phyloP scores from a whole-genome alignment of 2,113 vertebrate species.

The Xyliphius kryptos region DNA sequence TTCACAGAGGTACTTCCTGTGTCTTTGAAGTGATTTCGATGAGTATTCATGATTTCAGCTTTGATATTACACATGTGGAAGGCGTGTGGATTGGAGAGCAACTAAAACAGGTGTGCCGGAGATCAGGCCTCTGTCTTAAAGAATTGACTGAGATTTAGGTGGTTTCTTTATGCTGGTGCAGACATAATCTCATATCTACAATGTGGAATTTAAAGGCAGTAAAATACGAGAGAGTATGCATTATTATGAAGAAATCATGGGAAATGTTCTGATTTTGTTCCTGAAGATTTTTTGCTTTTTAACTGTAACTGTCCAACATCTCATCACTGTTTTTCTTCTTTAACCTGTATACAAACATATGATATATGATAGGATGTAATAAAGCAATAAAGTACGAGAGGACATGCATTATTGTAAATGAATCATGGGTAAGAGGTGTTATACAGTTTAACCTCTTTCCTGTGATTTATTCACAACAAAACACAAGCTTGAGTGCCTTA shows the following conservation, averaged over 20 bases:
- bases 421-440: too few species aligned
- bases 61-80: not conserved
- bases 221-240: too few species aligned
- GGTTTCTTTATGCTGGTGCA: too few species aligned
- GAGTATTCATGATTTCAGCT: not conserved
- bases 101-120: not conserved
- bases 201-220: too few species aligned
- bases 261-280: conserved; percentile 61
- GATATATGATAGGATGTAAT: too few species aligned
- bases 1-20: not conserved
- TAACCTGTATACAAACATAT: conserved; percentile 58
- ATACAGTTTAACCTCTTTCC: too few species aligned
- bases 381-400: too few species aligned
- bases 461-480: too few species aligned
- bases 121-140: not conserved
- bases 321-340: conserved; percentile 77
- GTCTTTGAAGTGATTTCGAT: not conserved
- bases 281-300: conserved; percentile 62
- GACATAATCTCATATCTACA: too few species aligned
- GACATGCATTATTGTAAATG: too few species aligned
- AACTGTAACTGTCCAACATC: conserved; percentile 71
- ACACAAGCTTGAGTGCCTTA: too few species aligned
- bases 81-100: not conserved
- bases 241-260: too few species aligned
- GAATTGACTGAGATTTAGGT: not conserved